Percentiles rank a stretch among this genome's conserved stretches.
Evolutionary conservation across 92 coral and sea anemone species (phyloP).

Genomic region (Zoanthus sansibaricus): DNA sequence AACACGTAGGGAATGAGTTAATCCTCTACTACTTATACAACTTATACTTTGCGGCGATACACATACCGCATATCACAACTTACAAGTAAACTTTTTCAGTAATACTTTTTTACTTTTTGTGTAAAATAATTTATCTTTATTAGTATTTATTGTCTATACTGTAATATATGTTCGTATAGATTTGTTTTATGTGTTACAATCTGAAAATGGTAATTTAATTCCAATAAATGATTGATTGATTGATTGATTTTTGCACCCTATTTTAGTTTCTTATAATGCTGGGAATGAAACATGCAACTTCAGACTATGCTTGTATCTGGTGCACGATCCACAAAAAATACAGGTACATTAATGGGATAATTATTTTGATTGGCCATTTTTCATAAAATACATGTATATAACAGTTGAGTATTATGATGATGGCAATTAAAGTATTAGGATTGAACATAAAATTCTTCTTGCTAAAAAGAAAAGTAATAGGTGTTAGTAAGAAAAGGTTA

Average conservation of each 20-base stretch:
- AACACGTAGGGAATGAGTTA: too few relatives aligned
- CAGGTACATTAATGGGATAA: constrained; percentile 23
- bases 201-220: constrained; percentile 28
- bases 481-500: constrained; percentile 6
- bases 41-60: too few relatives aligned
- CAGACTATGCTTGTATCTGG: constrained; percentile 56
- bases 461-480: not conserved
- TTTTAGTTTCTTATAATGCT: constrained; percentile 53
- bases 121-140: too few relatives aligned
- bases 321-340: constrained; percentile 39
- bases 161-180: constrained; percentile 34
- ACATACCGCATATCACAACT: too few relatives aligned
- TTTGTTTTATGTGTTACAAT: constrained; percentile 28
- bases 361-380: not conserved
- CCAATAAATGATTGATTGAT: constrained; percentile 16
- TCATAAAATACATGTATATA: not conserved
- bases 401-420: not conserved
- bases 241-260: not conserved
- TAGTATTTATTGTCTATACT: too few relatives aligned
- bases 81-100: too few relatives aligned
- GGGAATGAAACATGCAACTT: constrained; percentile 54
- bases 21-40: too few relatives aligned
- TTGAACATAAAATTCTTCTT: constrained; percentile 2
- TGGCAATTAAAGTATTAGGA: constrained; percentile 1
- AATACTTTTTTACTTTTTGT: too few relatives aligned